Percentiles rank a stretch among this genome's conserved stretches.
These are phyloP conservation scores for Apodemia mormo DNA, from an alignment of 2,888 invertebrate genomes.

Conservation along the genomic window DNA sequence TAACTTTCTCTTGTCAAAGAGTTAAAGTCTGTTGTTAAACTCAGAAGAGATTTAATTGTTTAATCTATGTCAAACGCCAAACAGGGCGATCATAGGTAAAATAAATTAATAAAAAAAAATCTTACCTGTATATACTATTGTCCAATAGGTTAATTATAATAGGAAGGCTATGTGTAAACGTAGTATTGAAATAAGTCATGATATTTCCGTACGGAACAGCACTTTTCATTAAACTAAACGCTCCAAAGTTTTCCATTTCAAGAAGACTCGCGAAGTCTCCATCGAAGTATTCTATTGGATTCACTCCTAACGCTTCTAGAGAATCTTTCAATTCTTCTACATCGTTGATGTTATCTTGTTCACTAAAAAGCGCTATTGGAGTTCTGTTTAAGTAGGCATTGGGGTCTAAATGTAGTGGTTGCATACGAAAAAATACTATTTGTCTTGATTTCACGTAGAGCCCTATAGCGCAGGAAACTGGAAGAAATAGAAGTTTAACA, in stretches of 20 bases:
- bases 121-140: conserved; percentile 86
- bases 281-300: conserved; percentile 79
- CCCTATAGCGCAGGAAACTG: conserved; percentile 80
- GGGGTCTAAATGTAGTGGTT: conserved; percentile 83
- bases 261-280: conserved; percentile 85
- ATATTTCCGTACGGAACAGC: conserved; percentile 78
- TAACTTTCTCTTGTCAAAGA: too few species aligned
- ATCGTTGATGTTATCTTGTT: conserved; percentile 61
- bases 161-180: conserved; percentile 89
- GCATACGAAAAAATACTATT: conserved; percentile 83
- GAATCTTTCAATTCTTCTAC: conserved; percentile 61
- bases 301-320: conserved; percentile 61
- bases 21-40: too few species aligned
- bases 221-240: conserved; percentile 83
- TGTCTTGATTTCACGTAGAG: conserved; percentile 84
- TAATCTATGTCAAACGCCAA: too few species aligned
- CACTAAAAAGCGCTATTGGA: conserved; percentile 84
- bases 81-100: too few species aligned
- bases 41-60: too few species aligned
- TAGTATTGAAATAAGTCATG: conserved; percentile 88
- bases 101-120: conserved; percentile 29
- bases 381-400: conserved; percentile 83
- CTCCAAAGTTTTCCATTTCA: conserved; percentile 84
- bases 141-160: conserved; percentile 87
- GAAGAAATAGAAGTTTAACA: too few species aligned